phyloP scores from a whole-genome alignment of 1,140 invertebrate species.

The Trichonephila clavipes region DNA sequence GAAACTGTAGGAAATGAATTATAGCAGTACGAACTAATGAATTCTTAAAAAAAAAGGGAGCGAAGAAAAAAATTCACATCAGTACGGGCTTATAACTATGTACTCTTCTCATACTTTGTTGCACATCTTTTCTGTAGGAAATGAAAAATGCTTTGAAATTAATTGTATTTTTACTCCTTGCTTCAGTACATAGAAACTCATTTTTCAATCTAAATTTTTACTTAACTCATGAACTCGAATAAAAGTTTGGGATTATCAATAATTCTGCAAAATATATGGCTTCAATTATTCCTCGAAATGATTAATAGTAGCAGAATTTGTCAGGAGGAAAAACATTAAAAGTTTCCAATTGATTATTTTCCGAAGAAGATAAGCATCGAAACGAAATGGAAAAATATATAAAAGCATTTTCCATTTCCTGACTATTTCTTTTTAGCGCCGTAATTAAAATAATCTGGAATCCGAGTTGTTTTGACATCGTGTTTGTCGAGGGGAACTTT shows the following conservation, averaged over 20 bases:
- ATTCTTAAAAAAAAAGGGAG: too few species aligned
- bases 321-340: slow-evolving; percentile 21
- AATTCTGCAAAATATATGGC: background rate
- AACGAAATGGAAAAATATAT: slow-evolving; percentile 1
- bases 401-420: background rate
- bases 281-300: slow-evolving; percentile 36
- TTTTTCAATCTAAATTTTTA: background rate
- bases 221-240: background rate
- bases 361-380: background rate
- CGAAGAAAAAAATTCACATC: too few species aligned
- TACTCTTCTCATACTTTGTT: too few species aligned
- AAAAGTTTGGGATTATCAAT: background rate
- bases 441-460: slow-evolving; percentile 41
- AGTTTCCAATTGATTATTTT: slow-evolving; percentile 22
- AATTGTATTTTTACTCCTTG: too few species aligned
- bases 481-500: background rate
- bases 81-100: too few species aligned
- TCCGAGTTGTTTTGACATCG: background rate
- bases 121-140: too few species aligned
- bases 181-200: background rate
- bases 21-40: too few species aligned
- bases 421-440: background rate
- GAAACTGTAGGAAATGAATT: too few species aligned
- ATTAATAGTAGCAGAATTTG: slow-evolving; percentile 13
- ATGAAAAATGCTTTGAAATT: too few species aligned